A percentile compares a stretch with the other conserved stretches of the same genome.
phyloP scores from a whole-genome alignment of 2,797 vertebrate species.

The Acanthurus lineatus region DNA sequence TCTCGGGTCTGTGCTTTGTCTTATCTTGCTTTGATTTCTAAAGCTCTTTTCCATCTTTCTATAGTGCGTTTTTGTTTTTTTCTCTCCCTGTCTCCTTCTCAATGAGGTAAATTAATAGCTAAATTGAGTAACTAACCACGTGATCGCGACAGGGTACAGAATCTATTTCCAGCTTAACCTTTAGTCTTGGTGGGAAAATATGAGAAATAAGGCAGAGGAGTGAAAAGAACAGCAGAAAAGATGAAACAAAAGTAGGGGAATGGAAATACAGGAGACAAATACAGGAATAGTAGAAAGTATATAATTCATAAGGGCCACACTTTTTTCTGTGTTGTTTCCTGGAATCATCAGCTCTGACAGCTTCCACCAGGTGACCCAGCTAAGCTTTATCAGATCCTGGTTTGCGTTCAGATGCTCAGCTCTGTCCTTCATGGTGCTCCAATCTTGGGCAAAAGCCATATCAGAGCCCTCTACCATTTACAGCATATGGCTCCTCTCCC shows the following conservation, averaged over 20 bases:
- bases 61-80: neutral
- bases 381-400: neutral
- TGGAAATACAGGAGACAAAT: neutral
- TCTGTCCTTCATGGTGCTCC: neutral
- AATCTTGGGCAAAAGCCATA: neutral
- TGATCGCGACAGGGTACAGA: conserved; percentile 24
- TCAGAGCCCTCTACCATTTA: neutral
- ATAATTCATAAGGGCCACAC: neutral
- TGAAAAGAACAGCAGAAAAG: conserved; percentile 25
- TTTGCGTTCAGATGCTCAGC: conserved; percentile 5
- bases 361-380: neutral
- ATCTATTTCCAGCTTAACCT: conserved; percentile 46
- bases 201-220: conserved; percentile 30
- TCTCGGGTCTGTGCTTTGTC: conserved; percentile 7
- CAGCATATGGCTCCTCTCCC: neutral
- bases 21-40: conserved; percentile 31
- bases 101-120: conserved; percentile 33
- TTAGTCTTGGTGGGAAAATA: conserved; percentile 16
- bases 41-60: conserved; percentile 5
- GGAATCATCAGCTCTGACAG: conserved; percentile 9
- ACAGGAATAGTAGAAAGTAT: neutral
- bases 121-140: conserved; percentile 41
- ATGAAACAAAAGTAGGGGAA: neutral
- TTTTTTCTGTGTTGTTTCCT: neutral
- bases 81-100: neutral